phyloP scores from a whole-genome alignment of 2,113 vertebrate genomes.

The Tragelaphus buxtoni region DNA sequence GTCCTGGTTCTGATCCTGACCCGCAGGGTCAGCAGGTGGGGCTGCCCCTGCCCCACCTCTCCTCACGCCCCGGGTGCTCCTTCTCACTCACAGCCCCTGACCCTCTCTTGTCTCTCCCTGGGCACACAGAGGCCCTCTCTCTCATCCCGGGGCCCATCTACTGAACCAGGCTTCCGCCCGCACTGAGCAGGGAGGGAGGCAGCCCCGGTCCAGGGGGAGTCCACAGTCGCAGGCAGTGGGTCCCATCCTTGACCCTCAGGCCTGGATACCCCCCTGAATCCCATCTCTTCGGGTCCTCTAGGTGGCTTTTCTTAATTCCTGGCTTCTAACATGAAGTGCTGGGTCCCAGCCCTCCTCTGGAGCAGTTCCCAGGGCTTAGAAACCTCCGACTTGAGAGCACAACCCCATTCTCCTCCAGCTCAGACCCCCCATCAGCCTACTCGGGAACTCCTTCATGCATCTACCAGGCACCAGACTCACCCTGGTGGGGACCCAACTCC shows the following conservation, averaged over 20 bases:
- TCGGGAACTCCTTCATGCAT: not conserved
- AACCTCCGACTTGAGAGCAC: accelerated
- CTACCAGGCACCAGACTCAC: accelerated
- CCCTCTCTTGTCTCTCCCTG: not conserved
- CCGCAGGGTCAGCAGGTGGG: not conserved
- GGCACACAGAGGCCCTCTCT: not conserved
- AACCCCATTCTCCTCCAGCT: not conserved
- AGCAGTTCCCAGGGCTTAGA: not conserved
- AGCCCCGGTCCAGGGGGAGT: accelerated
- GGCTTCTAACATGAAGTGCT: not conserved
- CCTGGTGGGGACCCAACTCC: not conserved
- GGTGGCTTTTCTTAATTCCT: not conserved
- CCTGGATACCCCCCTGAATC: not conserved
- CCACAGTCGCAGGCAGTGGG: accelerated
- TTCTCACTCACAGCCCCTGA: accelerated
- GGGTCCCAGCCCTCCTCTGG: not conserved
- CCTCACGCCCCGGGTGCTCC: accelerated
- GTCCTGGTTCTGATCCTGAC: not conserved
- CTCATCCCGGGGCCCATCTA: accelerated
- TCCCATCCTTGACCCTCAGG: accelerated
- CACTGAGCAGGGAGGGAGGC: not conserved
- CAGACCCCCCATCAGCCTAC: not conserved
- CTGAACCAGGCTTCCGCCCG: accelerated
- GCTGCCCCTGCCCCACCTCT: not conserved
- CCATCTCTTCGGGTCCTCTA: not conserved